These are phyloP conservation scores for Miniopterus natalensis DNA, from an alignment of 2,113 vertebrate genomes.

Conservation along the genomic window DNA sequence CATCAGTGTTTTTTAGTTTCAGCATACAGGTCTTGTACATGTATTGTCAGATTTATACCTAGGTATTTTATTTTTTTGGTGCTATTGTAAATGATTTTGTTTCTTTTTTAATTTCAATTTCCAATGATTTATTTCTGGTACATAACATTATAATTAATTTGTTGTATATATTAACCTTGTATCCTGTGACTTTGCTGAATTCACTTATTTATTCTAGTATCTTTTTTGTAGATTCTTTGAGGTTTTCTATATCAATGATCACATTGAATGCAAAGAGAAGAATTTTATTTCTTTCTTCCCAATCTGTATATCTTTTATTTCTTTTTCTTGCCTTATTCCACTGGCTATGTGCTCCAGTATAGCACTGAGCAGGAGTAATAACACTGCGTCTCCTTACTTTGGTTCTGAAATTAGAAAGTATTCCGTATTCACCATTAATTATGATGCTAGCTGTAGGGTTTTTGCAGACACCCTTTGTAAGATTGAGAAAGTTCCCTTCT, in stretches of 20 bases:
- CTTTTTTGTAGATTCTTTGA: neutral
- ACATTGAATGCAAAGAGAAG: neutral
- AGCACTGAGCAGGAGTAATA: fast-evolving
- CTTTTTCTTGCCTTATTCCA: neutral
- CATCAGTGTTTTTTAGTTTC: neutral
- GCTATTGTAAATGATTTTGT: neutral
- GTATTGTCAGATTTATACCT: neutral
- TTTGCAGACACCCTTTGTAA: neutral
- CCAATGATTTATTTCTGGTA: neutral
- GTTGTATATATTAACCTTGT: neutral
- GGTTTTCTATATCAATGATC: neutral
- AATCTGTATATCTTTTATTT: neutral
- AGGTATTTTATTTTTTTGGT: neutral
- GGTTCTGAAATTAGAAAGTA: neutral
- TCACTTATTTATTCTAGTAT: neutral
- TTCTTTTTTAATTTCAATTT: neutral
- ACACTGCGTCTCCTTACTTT: neutral
- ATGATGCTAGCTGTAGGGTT: neutral
- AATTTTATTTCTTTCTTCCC: neutral
- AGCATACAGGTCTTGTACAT: fast-evolving
- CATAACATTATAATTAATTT: neutral
- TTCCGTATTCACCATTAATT: neutral
- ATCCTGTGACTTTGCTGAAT: too few relatives aligned
- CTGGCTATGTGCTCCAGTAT: fast-evolving
- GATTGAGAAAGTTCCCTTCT: neutral